Evolutionary conservation across 2,888 invertebrate genomes (phyloP).

Genomic region (Chloroclystis v-ata): DNA sequence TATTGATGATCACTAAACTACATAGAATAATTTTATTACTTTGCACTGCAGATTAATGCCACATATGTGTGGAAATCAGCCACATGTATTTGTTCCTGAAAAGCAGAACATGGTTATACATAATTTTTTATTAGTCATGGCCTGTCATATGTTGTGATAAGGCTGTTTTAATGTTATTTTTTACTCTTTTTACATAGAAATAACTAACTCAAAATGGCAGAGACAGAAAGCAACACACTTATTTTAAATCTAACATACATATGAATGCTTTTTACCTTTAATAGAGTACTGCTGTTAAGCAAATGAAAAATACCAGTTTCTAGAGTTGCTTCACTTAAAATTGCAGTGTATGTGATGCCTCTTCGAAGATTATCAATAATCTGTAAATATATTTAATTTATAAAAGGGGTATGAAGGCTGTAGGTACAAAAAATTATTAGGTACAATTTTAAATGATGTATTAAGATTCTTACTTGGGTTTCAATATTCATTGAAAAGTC

Average conservation of each 20-base stretch:
- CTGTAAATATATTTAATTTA: constrained; percentile 33
- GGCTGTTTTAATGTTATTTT: no score
- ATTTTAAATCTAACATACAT: no score
- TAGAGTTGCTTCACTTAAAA: constrained; percentile 83
- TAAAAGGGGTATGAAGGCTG: no score
- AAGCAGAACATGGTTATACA: constrained; percentile 36
- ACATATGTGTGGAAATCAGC: constrained; percentile 81
- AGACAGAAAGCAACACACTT: no score
- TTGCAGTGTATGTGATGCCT: constrained; percentile 85
- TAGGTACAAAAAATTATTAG: no score
- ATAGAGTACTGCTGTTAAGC: constrained; percentile 81
- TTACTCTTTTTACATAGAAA: no score
- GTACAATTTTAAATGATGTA: no score
- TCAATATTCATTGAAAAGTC: constrained; percentile 43
- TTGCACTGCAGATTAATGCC: constrained; percentile 34
- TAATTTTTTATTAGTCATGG: not conserved
- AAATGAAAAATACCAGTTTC: constrained; percentile 83
- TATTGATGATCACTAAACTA: not conserved
- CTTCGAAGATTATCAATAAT: constrained; percentile 61
- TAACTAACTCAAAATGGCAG: no score
- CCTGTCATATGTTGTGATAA: no score
- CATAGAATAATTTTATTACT: constrained; percentile 6
- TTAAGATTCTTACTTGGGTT: constrained; percentile 14
- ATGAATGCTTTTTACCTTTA: constrained; percentile 74
- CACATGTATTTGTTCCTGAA: constrained; percentile 84